phyloP scores from a whole-genome alignment of 2,113 vertebrate species.

The Barnardius zonarius region DNA sequence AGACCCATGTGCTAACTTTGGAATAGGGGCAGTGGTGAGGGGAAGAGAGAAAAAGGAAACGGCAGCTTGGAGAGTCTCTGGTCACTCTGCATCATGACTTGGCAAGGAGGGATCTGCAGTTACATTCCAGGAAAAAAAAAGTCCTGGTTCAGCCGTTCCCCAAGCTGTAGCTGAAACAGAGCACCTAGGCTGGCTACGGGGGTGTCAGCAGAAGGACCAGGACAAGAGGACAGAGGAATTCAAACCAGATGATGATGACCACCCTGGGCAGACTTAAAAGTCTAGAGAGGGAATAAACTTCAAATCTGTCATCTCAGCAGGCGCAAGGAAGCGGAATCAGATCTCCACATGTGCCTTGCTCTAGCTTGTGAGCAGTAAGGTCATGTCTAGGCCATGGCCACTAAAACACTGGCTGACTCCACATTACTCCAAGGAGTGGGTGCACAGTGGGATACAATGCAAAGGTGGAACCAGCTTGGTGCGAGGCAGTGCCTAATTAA shows the following conservation, averaged over 20 bases:
- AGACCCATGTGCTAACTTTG: neutral
- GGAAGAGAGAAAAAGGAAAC: neutral
- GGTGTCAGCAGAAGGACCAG: neutral
- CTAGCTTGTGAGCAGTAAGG: neutral
- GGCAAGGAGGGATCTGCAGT: neutral
- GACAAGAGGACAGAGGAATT: neutral
- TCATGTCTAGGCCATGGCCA: neutral
- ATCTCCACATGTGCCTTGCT: neutral
- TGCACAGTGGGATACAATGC: neutral
- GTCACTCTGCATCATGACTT: neutral
- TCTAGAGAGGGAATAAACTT: neutral
- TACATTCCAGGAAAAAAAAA: neutral
- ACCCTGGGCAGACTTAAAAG: neutral
- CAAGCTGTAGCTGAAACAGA: neutral
- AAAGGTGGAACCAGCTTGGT: neutral
- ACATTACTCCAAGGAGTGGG: rapidly evolving
- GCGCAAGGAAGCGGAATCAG: neutral
- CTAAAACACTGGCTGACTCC: neutral
- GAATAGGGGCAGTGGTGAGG: neutral
- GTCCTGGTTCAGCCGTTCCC: neutral
- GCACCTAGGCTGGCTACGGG: neutral
- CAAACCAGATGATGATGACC: neutral
- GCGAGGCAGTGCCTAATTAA: neutral
- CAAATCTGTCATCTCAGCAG: neutral
- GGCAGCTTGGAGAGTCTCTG: neutral